Evolutionary conservation across 2,113 vertebrate species (phyloP).

Genomic region (Casuarius casuarius): DNA sequence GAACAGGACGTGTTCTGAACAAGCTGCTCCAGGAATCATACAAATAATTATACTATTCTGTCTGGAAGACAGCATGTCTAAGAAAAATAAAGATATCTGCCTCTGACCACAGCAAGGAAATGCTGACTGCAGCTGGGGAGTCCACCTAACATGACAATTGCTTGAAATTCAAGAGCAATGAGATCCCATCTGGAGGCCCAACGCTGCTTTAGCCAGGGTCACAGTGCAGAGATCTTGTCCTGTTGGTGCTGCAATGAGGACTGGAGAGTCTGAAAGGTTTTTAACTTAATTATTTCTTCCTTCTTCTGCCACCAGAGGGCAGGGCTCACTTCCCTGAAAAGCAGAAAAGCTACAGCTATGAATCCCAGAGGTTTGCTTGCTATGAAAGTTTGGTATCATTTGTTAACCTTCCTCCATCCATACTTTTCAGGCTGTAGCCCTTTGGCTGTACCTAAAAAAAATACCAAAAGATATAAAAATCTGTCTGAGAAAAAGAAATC

Average conservation of each 20-base stretch:
- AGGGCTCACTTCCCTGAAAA: not conserved
- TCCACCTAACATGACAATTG: rapidly evolving
- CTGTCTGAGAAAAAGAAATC: not conserved
- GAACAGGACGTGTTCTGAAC: rapidly evolving
- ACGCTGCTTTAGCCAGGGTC: not conserved
- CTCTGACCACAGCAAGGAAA: not conserved
- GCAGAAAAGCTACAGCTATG: not conserved
- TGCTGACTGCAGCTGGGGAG: rapidly evolving
- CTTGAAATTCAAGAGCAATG: not conserved
- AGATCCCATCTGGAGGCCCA: not conserved
- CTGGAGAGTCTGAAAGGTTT: not conserved
- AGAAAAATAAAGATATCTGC: not conserved
- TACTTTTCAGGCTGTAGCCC: not conserved
- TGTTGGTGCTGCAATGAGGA: not conserved
- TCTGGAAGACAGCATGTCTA: not conserved
- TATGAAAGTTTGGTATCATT: not conserved
- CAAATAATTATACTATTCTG: not conserved
- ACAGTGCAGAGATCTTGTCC: not conserved
- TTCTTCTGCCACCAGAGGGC: constrained; percentile 43
- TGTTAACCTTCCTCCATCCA: not conserved
- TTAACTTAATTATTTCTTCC: not conserved
- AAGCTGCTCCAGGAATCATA: not conserved
- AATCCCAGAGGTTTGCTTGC: not conserved
- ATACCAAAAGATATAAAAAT: not conserved
- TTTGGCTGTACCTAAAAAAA: not conserved